A percentile compares a stretch with the other conserved stretches of the same genome.
Conservation (phyloP, 1,140 invertebrate species). For the Mizuhopecten yessoensis region DNA sequence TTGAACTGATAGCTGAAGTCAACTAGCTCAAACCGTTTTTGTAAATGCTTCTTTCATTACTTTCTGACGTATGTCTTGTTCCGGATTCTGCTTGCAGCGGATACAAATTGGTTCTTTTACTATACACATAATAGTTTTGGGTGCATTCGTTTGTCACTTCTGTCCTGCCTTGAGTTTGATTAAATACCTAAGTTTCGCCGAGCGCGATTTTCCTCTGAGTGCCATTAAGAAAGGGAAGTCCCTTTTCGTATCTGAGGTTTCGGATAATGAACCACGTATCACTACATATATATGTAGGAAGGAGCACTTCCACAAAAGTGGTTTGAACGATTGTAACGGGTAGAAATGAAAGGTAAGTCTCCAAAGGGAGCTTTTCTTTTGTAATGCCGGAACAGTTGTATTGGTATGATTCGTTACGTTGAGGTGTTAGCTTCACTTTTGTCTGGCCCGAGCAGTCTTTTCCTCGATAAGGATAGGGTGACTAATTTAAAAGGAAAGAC, state of each 20-base stretch:
- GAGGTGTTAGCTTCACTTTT: no score
- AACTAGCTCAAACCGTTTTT: conserved; percentile 27
- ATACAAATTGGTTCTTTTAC: conserved; percentile 39
- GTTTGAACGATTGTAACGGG: neutral
- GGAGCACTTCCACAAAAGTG: neutral
- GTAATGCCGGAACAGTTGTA: neutral
- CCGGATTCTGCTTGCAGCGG: conserved; percentile 20
- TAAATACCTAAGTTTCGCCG: conserved; percentile 17
- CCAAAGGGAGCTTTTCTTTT: neutral
- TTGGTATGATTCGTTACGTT: neutral
- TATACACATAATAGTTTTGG: conserved; percentile 39
- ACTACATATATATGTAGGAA: neutral
- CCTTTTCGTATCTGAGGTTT: conserved; percentile 12
- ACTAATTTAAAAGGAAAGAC: no score
- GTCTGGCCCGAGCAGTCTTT: no score
- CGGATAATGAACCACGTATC: conserved; percentile 12
- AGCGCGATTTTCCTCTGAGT: neutral
- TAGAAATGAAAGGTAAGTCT: neutral
- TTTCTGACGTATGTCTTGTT: conserved; percentile 32
- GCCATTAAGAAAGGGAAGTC: neutral
- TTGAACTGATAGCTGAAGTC: neutral
- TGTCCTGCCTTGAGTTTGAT: conserved; percentile 9
- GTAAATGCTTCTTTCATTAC: conserved; percentile 21
- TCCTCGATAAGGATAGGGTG: no score
- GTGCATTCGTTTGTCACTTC: conserved; percentile 10